These are phyloP conservation scores for Caligus rogercresseyi DNA, from an alignment of 1,140 invertebrate species.

Conservation along the genomic window DNA sequence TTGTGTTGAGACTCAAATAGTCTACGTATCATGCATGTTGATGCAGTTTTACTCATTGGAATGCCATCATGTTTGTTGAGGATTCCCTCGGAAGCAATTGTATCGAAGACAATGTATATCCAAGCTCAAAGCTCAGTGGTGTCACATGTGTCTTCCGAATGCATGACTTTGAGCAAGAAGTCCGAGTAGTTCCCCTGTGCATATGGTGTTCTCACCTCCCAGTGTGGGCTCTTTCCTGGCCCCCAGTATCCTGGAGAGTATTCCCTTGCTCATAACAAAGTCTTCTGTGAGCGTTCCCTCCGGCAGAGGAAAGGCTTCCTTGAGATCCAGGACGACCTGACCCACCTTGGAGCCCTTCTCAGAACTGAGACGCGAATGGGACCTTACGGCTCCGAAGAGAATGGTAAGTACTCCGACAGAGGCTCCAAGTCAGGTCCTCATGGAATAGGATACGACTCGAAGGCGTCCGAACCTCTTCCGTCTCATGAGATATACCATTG, in stretches of 20 bases:
- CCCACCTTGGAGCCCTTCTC: background rate
- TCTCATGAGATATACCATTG: no score
- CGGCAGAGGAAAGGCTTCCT: background rate
- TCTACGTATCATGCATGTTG: no score
- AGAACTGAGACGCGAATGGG: background rate
- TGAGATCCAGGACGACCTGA: background rate
- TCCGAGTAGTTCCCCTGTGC: no score
- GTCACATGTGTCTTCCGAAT: no score
- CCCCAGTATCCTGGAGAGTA: background rate
- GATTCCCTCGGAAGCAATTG: no score
- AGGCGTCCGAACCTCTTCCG: background rate
- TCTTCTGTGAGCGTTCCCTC: background rate
- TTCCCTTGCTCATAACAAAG: background rate
- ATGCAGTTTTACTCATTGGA: no score
- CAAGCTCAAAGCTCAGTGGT: no score
- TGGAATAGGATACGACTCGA: conserved; percentile 10
- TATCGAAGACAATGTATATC: no score
- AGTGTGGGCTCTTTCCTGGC: background rate
- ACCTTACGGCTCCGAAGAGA: background rate
- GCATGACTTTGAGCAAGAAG: no score
- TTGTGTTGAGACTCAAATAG: no score
- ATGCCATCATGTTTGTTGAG: no score
- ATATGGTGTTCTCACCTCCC: no score
- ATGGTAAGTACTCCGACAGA: background rate
- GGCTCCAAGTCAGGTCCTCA: conserved; percentile 22